Percentiles rank a stretch among this genome's conserved stretches.
These are phyloP conservation scores for Brachirus orientalis DNA, from an alignment of 2,113 vertebrate genomes.

Conservation along the genomic window DNA sequence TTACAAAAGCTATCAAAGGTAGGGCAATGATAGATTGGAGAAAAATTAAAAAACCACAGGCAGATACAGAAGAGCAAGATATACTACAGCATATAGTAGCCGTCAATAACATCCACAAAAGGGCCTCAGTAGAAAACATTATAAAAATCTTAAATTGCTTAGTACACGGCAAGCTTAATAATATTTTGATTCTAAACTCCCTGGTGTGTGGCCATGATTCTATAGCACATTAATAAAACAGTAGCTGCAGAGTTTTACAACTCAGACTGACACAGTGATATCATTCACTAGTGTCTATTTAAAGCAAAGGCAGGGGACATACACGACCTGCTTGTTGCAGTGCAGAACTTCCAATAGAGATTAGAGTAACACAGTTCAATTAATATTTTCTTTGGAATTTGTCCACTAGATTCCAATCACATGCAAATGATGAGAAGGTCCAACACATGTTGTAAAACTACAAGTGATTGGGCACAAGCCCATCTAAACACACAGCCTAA, in stretches of 20 bases:
- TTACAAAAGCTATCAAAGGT: slow-evolving; percentile 2
- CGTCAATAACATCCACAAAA: neutral
- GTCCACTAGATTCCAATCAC: slow-evolving; percentile 43
- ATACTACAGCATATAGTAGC: slow-evolving; percentile 3
- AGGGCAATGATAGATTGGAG: slow-evolving; percentile 4
- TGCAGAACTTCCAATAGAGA: slow-evolving; percentile 21
- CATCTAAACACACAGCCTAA: slow-evolving; percentile 24
- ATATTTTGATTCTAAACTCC: neutral
- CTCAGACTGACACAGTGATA: slow-evolving; percentile 16
- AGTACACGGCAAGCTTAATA: neutral
- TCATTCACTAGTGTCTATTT: slow-evolving; percentile 39
- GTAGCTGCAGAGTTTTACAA: slow-evolving; percentile 7
- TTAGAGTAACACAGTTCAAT: slow-evolving; percentile 27
- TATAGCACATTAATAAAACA: neutral
- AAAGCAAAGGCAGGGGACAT: slow-evolving; percentile 36
- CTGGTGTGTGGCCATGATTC: neutral
- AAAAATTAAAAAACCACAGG: slow-evolving; percentile 14
- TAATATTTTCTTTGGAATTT: slow-evolving; percentile 21
- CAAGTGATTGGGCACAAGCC: slow-evolving; percentile 18
- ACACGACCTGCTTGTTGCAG: slow-evolving; percentile 43
- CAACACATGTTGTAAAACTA: slow-evolving; percentile 11
- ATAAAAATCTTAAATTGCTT: neutral
- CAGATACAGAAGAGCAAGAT: slow-evolving; percentile 23
- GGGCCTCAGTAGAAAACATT: neutral
- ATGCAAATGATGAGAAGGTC: slow-evolving; percentile 46